Base-by-base conservation (phyloP, 53 echinoderm and acorn worm species). In the Hippasteria phrygiana region DNA sequence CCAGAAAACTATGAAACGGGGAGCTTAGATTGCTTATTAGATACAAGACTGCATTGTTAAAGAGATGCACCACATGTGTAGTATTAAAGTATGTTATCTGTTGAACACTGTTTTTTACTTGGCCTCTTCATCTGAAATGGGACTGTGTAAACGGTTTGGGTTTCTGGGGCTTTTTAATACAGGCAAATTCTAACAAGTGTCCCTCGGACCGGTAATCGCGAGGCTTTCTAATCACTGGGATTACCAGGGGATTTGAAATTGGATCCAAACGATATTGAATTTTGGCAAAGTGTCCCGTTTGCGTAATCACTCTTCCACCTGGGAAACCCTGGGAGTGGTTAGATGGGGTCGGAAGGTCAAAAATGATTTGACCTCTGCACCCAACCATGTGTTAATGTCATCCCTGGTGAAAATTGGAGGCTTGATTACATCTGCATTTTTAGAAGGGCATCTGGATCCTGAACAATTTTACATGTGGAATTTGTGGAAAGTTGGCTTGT, bases 291-390 rank as follows among this genome's bases (percentile, higher is more conserved):
- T 24, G 43, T 80, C 41, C 54, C 4, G 29, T 26, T 62, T 40
- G 37, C 59, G 24, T 80, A 26, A 81, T 43, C 37, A 27, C 32
- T 81, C 41, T 66, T 24, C 64, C 81, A 81, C 42, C 43, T 81
- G 81, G 37, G 0, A 55, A 3, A 56, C 28, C 55, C 40, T 40
- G 32, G 43, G 66, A 63, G 64, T 63, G 1, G 42, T 41, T 47
- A 22, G 18, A 7, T 41, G 27, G 26, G 55, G 59, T 79, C 29
- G 14, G 8, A 32, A 38, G 79, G 79, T 79, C 55, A 56, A 38
- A 79, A n/a, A 38, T 78, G 56, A 56, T 27, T 5, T 36, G 10
- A 55, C n/a, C 6, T 24, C 20, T 59, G 59, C 59, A 24, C 22
- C 22, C 4, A 45, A 12, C 59, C 59, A 59, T 1, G 59, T 59